Percentiles rank a stretch among this genome's conserved stretches.
phyloP scores from a whole-genome alignment of 2,888 invertebrate genomes.

The Dermolepida albohirtum region DNA sequence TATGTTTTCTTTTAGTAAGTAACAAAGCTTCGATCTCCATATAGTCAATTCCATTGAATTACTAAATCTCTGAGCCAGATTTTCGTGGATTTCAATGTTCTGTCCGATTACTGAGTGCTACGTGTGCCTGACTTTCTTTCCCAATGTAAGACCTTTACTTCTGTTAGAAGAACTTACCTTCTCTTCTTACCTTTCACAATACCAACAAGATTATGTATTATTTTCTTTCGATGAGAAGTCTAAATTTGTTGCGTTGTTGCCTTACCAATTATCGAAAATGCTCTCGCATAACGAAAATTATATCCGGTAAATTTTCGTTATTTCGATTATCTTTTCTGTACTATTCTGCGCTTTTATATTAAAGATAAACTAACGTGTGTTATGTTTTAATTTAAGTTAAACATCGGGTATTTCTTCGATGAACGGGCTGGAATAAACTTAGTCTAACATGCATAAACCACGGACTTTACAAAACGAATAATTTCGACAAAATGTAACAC shows the following conservation, averaged over 20 bases:
- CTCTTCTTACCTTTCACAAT: slow-evolving; percentile 28
- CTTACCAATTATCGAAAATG: slow-evolving; percentile 25
- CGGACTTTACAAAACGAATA: slow-evolving; percentile 52
- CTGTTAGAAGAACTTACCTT: slow-evolving; percentile 23
- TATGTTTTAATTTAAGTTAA: slow-evolving; percentile 23
- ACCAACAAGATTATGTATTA: slow-evolving; percentile 7
- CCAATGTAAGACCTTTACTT: slow-evolving; percentile 15
- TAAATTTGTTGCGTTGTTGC: slow-evolving; percentile 14
- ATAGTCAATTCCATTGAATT: not conserved
- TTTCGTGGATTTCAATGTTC: not conserved
- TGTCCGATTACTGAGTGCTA: not conserved
- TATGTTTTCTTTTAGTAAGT: not conserved
- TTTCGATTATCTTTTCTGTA: not conserved
- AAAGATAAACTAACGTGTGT: slow-evolving; percentile 5
- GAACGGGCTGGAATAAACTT: slow-evolving; percentile 45
- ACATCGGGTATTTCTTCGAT: slow-evolving; percentile 41
- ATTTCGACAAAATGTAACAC: slow-evolving; percentile 17
- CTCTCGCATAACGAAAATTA: slow-evolving; percentile 23
- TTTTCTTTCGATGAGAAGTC: slow-evolving; percentile 8
- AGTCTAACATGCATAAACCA: slow-evolving; percentile 54
- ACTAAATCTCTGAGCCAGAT: not conserved
- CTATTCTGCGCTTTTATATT: not conserved
- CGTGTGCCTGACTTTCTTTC: slow-evolving; percentile 16
- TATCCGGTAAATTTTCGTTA: slow-evolving; percentile 25
- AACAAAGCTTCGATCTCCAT: not conserved